A percentile compares a stretch with the other conserved stretches of the same genome.
Evolutionary conservation across 2,888 invertebrate species (phyloP).

Genomic region (Apocheima hispidaria): DNA sequence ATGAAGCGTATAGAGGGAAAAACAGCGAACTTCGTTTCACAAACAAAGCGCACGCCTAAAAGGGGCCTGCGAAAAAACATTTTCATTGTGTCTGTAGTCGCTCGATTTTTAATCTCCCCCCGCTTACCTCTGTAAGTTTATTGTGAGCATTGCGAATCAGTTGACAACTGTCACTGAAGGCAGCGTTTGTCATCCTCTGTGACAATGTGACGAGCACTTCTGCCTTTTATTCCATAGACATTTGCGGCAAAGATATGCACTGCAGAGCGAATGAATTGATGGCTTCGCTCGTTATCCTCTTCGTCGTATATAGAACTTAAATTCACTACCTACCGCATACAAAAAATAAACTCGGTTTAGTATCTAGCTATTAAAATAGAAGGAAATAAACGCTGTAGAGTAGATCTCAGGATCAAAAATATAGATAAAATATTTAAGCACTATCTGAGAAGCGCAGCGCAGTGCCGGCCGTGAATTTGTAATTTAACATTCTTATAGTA

Average conservation of each 20-base stretch:
- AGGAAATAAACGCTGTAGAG: neutral
- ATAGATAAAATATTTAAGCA: no score
- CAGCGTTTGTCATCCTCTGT: constrained; percentile 56
- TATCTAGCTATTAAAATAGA: neutral
- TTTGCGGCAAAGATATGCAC: constrained; percentile 20
- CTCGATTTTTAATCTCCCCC: constrained; percentile 84
- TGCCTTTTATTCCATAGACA: constrained; percentile 32
- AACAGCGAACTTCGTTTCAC: constrained; percentile 81
- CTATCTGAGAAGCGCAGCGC: no score
- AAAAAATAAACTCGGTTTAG: neutral
- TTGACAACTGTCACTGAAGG: constrained; percentile 61
- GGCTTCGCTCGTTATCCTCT: constrained; percentile 18
- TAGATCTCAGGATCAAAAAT: no score
- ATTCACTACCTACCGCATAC: neutral
- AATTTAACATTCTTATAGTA: no score
- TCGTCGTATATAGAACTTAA: constrained; percentile 1
- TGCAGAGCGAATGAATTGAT: constrained; percentile 13
- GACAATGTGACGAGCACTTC: constrained; percentile 36
- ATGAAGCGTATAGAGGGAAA: constrained; percentile 75
- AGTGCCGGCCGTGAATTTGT: no score
- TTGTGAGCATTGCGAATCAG: constrained; percentile 73
- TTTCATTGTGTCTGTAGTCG: constrained; percentile 83
- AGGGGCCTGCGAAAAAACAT: constrained; percentile 82
- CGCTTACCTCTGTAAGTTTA: constrained; percentile 76
- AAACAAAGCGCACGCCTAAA: constrained; percentile 81